Evolutionary conservation across 2,888 invertebrate species (phyloP), one percentile per base, ranked within the genome.

Genomic region (Crossocerus cetratus): DNA sequence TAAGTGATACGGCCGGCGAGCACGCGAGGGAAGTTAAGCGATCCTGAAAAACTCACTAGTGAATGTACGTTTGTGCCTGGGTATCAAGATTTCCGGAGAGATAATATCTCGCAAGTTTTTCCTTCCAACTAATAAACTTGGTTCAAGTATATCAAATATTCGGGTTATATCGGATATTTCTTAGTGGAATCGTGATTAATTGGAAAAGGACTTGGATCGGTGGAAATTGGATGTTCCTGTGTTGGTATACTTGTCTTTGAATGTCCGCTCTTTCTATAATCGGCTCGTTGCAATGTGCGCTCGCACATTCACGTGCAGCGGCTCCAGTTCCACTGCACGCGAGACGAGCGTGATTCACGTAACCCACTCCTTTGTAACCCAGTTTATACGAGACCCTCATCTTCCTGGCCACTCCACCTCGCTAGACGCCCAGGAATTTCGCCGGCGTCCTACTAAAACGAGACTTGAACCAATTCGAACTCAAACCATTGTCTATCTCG

Each of bases 301-400:
- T 32, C 57, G 44, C 58, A 61, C 49, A 56, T 44, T 20, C 32
- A 42, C 42, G 69, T 65, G 43, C 14, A 14, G 20, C 53, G 65
- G 61, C 44, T 72, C 72, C 23, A 61, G 67, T 76, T 79, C 66
- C 69, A 77, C 72, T 74, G 72, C 76, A 72, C 74, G 72, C 80
- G 80, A 79, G 63, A 72, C 69, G 57, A 78, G 59, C 72, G 74
- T 82, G 82, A 80, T 82, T 81, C 82, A 73, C 70, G 72, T 82
- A 82, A 81, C 73, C 73, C 69, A 73, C 69, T 81, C 62, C 62
- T 72, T 74, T 66, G 62, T 62, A 80, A 80, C 72, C 76, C 72
- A 73, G 79, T 79, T 74, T 72, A 55, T 72, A 80, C 64, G 68
- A 58, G 49, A 62, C 56, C 73, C 73, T 72, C 73, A 66, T 82